A percentile compares a stretch with the other conserved stretches of the same genome.
Conservation (phyloP, 2,113 vertebrate species). For the Sceloporus undulatus region DNA sequence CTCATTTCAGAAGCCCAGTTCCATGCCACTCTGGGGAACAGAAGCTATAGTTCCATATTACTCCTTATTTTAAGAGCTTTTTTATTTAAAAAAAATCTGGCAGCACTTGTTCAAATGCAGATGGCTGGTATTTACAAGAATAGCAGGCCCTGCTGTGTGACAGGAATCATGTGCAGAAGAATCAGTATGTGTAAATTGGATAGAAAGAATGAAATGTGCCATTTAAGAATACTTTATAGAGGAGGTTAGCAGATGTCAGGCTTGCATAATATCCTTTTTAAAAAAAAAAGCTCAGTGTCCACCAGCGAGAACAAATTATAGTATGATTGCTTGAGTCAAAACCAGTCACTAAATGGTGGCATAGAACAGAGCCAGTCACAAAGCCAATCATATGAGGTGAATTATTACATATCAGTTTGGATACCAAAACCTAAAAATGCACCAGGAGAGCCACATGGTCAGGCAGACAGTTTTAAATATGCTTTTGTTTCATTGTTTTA, state of each 20-base stretch:
- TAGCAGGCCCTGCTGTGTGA: conserved; percentile 49
- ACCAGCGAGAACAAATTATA: neutral
- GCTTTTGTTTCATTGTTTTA: no score
- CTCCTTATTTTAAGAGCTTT: conserved; percentile 5
- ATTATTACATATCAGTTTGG: neutral
- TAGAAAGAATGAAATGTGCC: conserved; percentile 62
- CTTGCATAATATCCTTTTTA: neutral
- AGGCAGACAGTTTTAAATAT: neutral
- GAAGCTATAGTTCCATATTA: conserved; percentile 19
- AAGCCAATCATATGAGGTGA: no score
- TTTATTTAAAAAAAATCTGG: neutral
- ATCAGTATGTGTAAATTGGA: conserved; percentile 62
- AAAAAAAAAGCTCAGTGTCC: neutral
- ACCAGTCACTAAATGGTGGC: neutral
- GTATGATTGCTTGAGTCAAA: neutral
- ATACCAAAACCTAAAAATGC: neutral
- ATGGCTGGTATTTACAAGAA: conserved; percentile 70
- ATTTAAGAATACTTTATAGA: conserved; percentile 53
- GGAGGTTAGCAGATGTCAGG: neutral
- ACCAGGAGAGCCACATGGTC: neutral
- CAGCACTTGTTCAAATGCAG: conserved; percentile 63
- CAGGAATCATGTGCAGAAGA: conserved; percentile 50
- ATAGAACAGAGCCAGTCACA: neutral
- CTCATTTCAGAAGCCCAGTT: neutral
- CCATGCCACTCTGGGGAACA: neutral